Evolutionary conservation across 2,797 vertebrate species (phyloP), one percentile per base, ranked within the genome.

Genomic region (Cygnus olor): DNA sequence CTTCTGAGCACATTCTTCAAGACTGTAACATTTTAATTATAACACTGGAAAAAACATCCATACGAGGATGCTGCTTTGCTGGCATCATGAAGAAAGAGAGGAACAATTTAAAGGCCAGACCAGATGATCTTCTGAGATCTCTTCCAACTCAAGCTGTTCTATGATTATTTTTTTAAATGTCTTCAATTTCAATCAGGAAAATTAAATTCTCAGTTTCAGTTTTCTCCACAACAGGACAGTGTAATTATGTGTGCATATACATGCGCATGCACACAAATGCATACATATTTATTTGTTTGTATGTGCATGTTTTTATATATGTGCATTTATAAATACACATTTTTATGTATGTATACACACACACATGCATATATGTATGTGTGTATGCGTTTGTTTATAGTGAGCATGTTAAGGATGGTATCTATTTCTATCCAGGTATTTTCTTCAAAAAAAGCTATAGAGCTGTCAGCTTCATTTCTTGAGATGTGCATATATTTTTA

Each of bases 11-110:
- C 7, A 18, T 89, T 94, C 86, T 90, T 95, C 69, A 80, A 91
- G 83, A 80, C 1, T 94, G 82, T 74, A 94, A 76, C 58, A 93
- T 96, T 97, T 96, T 95, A 94, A 96, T 92, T 97, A 88, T 61
- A 68, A 85, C 7, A 20, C 79, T 66, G 38, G 25, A 53, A 84
- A 81, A 96, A 93, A 38, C 74, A 96, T 79, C 76, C 32, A 19
- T 63, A 81, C 88, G 82, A 89, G 42, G 71, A 89, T 82, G 60
- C 18, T 88, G 40, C 49, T 94, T 91, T 90, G 11, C 61, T 44
- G 94, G 60, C 88, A 93, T 85, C 42, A 40, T 74, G 85, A 90
- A 64, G 70, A 85, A 81, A 64, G 60, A 93, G 79, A 93, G 54
- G 64, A 90, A 79, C 24, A 20, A 72, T 77, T 64, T 64, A 30